Conservation (phyloP, 2,888 invertebrate species). For the Teleogryllus oceanicus region DNA sequence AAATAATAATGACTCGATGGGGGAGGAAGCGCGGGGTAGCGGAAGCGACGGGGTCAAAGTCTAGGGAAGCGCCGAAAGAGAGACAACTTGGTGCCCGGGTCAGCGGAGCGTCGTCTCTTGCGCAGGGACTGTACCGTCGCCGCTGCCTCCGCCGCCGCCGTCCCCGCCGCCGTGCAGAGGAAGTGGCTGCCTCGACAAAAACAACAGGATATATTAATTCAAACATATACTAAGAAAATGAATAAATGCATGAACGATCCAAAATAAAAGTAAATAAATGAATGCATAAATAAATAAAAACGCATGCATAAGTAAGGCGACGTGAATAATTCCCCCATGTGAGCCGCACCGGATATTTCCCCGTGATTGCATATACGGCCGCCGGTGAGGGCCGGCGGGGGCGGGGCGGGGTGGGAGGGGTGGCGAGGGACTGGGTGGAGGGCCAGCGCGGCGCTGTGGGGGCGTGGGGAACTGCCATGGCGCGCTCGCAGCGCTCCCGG, state of each 20-base stretch:
- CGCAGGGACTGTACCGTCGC: not conserved
- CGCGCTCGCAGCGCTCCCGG: not conserved
- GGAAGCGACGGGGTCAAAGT: not conserved
- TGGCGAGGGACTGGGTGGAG: too few species aligned
- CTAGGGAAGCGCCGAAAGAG: not conserved
- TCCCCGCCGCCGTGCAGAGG: not conserved
- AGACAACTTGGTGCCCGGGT: not conserved
- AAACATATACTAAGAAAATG: constrained; percentile 26
- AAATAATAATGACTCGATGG: constrained; percentile 6
- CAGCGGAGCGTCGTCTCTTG: not conserved
- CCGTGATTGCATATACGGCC: constrained; percentile 18
- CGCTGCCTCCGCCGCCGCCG: not conserved
- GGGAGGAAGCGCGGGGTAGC: not conserved
- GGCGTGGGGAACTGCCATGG: not conserved
- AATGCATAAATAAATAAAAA: constrained; percentile 30
- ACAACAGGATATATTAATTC: constrained; percentile 27
- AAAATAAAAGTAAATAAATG: constrained; percentile 27
- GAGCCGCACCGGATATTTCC: constrained; percentile 18
- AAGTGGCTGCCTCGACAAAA: constrained; percentile 20
- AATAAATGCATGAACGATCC: constrained; percentile 31
- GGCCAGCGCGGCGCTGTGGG: too few species aligned
- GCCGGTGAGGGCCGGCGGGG: not conserved
- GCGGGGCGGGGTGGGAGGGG: not conserved
- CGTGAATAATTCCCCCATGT: constrained; percentile 25
- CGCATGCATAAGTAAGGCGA: constrained; percentile 27